Percentiles rank a stretch among this genome's conserved stretches.
Conservation (phyloP, 2,113 vertebrate genomes). For the Mohoua ochrocephala region DNA sequence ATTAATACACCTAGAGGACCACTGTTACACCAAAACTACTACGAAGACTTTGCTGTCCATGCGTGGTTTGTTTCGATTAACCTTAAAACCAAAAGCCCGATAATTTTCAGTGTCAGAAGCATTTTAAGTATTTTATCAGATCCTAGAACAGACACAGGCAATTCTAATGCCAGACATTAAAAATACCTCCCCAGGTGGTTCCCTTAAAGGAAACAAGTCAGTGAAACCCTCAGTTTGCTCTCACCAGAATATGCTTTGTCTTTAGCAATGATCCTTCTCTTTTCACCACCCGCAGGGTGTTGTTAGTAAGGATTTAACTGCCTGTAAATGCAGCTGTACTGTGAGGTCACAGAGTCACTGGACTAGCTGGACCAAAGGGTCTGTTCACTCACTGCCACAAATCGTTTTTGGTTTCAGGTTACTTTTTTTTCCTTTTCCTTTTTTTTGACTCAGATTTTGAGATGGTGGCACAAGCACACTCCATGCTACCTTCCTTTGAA, state of each 20-base stretch:
- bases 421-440: rapidly evolving
- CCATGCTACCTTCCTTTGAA: background rate
- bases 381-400: background rate
- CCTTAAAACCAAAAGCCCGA: background rate
- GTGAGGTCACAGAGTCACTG: background rate
- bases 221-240: background rate
- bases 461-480: background rate
- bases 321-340: background rate
- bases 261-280: background rate
- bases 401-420: rapidly evolving
- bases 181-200: background rate
- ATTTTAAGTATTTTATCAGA: background rate
- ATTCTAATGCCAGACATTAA: background rate
- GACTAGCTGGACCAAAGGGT: background rate
- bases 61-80: background rate
- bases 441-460: background rate
- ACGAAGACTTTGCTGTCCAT: background rate
- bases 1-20: background rate
- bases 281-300: background rate
- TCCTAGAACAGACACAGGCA: background rate
- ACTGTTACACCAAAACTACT: background rate
- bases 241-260: background rate
- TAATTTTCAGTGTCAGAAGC: background rate
- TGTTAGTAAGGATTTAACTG: background rate
- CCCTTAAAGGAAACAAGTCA: background rate